Evolutionary conservation across 1,140 invertebrate species (phyloP).

Genomic region (Drosophila carrolli): DNA sequence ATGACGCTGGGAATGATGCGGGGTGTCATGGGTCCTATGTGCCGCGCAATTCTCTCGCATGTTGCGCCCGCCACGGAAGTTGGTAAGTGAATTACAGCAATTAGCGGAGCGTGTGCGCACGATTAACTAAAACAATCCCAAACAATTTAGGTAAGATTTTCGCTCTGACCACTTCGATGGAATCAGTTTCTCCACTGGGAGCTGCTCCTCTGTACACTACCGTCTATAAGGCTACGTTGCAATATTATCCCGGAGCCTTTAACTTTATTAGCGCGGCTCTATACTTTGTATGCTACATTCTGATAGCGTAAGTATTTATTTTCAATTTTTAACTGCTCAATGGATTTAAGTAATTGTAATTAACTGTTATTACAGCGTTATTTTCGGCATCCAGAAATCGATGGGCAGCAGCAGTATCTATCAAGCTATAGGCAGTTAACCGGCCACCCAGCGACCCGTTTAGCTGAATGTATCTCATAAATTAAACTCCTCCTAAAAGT

Average conservation of each 20-base stretch:
- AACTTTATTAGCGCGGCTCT: constrained; percentile 85
- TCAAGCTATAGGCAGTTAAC: constrained; percentile 70
- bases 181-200: constrained; percentile 87
- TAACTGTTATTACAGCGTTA: constrained; percentile 38
- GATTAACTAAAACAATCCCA: background rate
- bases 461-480: constrained; percentile 36
- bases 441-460: background rate
- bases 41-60: constrained; percentile 88
- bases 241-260: constrained; percentile 86
- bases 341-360: background rate
- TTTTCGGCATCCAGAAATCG: constrained; percentile 70
- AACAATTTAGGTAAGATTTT: constrained; percentile 86
- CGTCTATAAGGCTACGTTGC: constrained; percentile 87
- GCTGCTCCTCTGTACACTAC: constrained; percentile 87
- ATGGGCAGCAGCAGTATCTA: constrained; percentile 58
- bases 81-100: constrained; percentile 85
- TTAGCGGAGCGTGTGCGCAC: background rate
- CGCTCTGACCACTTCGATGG: constrained; percentile 87
- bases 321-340: no score
- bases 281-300: constrained; percentile 76
- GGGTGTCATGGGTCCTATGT: constrained; percentile 87
- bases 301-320: constrained; percentile 85
- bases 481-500: constrained; percentile 13
- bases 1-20: constrained; percentile 86
- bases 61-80: constrained; percentile 87